phyloP scores from a whole-genome alignment of 2,797 vertebrate genomes.

The Chrysolophus pictus region DNA sequence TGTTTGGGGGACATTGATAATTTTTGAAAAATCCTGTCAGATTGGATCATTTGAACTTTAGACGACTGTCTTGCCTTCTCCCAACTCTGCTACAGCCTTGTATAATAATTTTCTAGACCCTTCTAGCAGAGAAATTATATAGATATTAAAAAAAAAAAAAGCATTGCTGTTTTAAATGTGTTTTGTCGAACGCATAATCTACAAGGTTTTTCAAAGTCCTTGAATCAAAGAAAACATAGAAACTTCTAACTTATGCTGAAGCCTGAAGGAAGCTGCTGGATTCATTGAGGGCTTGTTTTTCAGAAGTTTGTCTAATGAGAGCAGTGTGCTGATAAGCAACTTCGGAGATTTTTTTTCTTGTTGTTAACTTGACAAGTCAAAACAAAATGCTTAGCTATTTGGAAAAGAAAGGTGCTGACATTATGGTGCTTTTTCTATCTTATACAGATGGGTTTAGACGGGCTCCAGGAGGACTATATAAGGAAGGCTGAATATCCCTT shows the following conservation, averaged over 20 bases:
- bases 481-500: slow-evolving; percentile 93
- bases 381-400: neutral
- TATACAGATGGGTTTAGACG: slow-evolving; percentile 91
- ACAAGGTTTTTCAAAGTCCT: neutral
- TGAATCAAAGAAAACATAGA: neutral
- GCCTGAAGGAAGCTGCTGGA: neutral
- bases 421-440: slow-evolving; percentile 3
- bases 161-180: accelerated
- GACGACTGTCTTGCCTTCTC: neutral
- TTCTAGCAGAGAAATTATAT: neutral
- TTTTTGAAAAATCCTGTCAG: neutral
- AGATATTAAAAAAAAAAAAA: neutral
- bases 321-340: neutral
- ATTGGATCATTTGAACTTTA: neutral
- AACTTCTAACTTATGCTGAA: neutral
- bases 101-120: neutral
- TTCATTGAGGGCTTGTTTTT: neutral
- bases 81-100: neutral
- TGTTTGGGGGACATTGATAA: neutral
- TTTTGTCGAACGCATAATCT: neutral
- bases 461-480: slow-evolving; percentile 90
- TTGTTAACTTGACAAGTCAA: neutral
- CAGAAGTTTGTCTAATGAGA: neutral
- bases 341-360: neutral
- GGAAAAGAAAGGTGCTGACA: neutral